Conservation (phyloP, 2,797 vertebrate genomes). For the Aldrovandia affinis region DNA sequence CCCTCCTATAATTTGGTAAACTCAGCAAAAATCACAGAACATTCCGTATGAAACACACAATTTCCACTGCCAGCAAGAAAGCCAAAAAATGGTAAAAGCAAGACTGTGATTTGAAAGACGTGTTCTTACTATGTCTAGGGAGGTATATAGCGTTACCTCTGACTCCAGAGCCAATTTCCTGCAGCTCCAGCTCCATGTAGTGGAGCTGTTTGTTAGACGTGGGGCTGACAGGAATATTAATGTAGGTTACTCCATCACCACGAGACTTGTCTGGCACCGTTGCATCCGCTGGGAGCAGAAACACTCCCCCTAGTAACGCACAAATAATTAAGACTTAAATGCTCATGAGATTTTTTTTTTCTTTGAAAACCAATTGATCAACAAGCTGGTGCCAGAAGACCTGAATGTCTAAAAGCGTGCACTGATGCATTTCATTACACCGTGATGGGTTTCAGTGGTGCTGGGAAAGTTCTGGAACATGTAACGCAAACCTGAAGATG, state of each 20-base stretch:
- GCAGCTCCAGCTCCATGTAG: slow-evolving; percentile 90
- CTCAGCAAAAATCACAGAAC: background rate
- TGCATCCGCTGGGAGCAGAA: slow-evolving; percentile 70
- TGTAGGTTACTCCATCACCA: slow-evolving; percentile 76
- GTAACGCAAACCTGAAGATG: background rate
- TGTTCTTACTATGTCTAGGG: slow-evolving; percentile 50
- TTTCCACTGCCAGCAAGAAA: background rate
- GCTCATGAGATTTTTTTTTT: background rate
- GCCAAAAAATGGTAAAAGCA: background rate
- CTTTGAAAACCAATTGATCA: slow-evolving; percentile 1
- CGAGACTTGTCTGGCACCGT: slow-evolving; percentile 64
- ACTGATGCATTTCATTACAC: background rate
- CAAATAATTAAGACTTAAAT: slow-evolving; percentile 14
- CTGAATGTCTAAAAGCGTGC: background rate
- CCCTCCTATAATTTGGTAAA: background rate
- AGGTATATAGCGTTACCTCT: slow-evolving; percentile 68
- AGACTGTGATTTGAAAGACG: slow-evolving; percentile 3
- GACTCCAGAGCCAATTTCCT: slow-evolving; percentile 68
- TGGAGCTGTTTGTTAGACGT: slow-evolving; percentile 84
- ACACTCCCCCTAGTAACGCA: slow-evolving; percentile 65
- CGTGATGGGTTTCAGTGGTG: too few species aligned
- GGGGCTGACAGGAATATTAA: slow-evolving; percentile 89
- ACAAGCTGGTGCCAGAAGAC: background rate
- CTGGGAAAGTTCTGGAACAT: background rate
- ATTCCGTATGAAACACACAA: background rate